phyloP scores from a whole-genome alignment of 2,888 invertebrate species.

The Dolomedes plantarius region DNA sequence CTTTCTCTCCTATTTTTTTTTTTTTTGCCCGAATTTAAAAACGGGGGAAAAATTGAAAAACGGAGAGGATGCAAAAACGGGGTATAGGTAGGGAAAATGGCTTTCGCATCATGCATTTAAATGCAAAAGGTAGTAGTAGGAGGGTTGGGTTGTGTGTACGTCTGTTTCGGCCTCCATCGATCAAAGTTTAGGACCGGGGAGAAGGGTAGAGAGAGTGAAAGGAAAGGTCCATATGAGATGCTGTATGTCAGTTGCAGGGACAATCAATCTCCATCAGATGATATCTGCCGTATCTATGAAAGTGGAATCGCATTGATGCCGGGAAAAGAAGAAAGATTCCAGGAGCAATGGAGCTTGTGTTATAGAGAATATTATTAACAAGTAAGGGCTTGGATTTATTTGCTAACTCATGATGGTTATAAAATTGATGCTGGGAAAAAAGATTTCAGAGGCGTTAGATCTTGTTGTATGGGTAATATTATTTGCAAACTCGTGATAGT shows the following conservation, averaged over 20 bases:
- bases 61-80: constrained; percentile 22
- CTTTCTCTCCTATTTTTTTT: constrained; percentile 20
- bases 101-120: constrained; percentile 31
- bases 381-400: too few species aligned
- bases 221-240: constrained; percentile 28
- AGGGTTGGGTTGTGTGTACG: constrained; percentile 8
- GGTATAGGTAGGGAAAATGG: constrained; percentile 18
- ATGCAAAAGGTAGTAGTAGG: constrained; percentile 21
- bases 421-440: too few species aligned
- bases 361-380: background rate
- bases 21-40: too few species aligned
- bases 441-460: too few species aligned
- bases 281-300: constrained; percentile 6
- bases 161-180: constrained; percentile 27
- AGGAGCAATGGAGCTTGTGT: too few species aligned
- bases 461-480: too few species aligned
- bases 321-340: background rate
- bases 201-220: background rate
- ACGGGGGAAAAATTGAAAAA: constrained; percentile 7
- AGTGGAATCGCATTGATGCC: background rate
- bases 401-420: too few species aligned
- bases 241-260: constrained; percentile 37
- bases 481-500: too few species aligned
- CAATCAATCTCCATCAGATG: constrained; percentile 56
- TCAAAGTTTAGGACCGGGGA: constrained; percentile 23